A percentile compares a stretch with the other conserved stretches of the same genome.
These are phyloP conservation scores for Lasiurus cinereus DNA, from an alignment of 2,113 vertebrate species.

Conservation along the genomic window DNA sequence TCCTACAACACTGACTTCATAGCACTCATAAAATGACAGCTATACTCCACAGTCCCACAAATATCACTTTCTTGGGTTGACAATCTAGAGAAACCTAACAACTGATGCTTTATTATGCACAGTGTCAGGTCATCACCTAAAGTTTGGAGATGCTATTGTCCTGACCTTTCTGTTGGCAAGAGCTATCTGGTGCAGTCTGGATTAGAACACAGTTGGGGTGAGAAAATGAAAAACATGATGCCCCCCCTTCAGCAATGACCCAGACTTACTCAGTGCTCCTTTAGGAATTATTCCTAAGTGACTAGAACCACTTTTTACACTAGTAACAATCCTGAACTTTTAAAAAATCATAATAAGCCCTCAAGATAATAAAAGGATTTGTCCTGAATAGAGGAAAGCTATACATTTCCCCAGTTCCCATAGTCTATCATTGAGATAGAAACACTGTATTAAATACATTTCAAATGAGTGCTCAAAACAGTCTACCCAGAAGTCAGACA, in stretches of 20 bases:
- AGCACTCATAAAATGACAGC: constrained; percentile 22
- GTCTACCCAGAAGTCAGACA: neutral
- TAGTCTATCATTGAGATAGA: neutral
- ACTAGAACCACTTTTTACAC: constrained; percentile 19
- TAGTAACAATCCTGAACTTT: neutral
- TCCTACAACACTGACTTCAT: constrained; percentile 54
- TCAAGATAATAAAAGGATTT: constrained; percentile 30
- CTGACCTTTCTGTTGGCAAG: constrained; percentile 36
- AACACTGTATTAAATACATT: constrained; percentile 20
- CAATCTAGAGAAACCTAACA: constrained; percentile 15
- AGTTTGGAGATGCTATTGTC: constrained; percentile 37
- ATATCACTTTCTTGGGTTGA: constrained; percentile 43
- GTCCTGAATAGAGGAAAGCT: neutral
- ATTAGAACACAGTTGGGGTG: constrained; percentile 14
- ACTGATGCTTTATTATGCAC: neutral
- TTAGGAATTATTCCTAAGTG: constrained; percentile 12
- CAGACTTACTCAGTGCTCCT: neutral
- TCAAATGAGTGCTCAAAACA: constrained; percentile 30
- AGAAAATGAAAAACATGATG: constrained; percentile 59
- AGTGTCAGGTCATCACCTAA: neutral
- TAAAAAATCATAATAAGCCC: constrained; percentile 17
- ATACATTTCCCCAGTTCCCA: neutral
- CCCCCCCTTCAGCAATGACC: constrained; percentile 7
- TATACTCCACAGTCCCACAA: constrained; percentile 13
- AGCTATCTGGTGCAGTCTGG: neutral